Evolutionary conservation across 37 sponge, comb jelly and placozoan species (phyloP), one percentile per base, ranked within the genome.

Genomic region (Cladorhizidae sp.): DNA sequence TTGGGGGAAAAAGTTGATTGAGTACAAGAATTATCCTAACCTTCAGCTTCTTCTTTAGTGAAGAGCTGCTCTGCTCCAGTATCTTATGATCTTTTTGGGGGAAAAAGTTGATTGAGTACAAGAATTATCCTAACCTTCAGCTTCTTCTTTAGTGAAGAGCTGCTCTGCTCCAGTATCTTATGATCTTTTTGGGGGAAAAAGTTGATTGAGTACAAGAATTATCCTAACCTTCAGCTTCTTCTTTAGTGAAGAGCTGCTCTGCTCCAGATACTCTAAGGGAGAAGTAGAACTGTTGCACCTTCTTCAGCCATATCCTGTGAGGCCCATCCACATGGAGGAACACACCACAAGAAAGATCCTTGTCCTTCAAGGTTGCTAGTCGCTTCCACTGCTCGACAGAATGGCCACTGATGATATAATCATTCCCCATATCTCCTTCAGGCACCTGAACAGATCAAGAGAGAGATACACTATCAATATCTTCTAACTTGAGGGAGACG

Each of bases 261-360:
- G 21, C 28, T 17, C 49, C 72, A 22, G 62, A 38, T 21, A 85
- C 28, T 40, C 59, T 75, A 12, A 95, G 84, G 23, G 90, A 71
- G 74, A 61, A 97, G 80, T 97, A 97, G 22, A 61, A 37, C 40
- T 85, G 77, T 11, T 64, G 62, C 14, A 65, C 50, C 29, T 84
- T 89, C 57, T 89, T 75, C 40, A 94, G 35, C 96, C 96, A 97
- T 41, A 93, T 26, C n/a, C 83, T 52, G 40, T 86, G 85, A 33
- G 97, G 97, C 0, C 97, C 97, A 29, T 87, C 91, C 51, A 97
- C 84, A 74, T 83, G 87, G 29, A 95, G 81, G 42, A 91, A 21
- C 2, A 64, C 36, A 15, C 31, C 74, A 32, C 50, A 17, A 55
- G 36, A 2, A 0, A 23, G 32, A 57, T 31, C 63, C 31, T 39